Evolutionary conservation across 2,888 invertebrate genomes (phyloP).

Genomic region (Polyommatus icarus): DNA sequence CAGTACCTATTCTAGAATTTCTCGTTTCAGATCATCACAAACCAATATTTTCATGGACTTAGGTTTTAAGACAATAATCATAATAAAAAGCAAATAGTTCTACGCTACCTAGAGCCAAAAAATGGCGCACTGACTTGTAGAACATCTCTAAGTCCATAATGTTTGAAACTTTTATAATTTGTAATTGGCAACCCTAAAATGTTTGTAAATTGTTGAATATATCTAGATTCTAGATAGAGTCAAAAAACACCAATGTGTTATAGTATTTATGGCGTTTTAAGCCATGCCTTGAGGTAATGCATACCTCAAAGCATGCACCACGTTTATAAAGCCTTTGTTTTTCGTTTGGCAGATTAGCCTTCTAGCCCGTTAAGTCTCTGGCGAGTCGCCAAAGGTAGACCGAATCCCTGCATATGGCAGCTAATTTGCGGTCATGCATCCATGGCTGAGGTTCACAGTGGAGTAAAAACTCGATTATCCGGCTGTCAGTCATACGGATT

Average conservation of each 20-base stretch:
- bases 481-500: no score
- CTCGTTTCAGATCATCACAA: no score
- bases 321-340: neutral
- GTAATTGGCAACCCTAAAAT: no score
- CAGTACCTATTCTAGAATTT: no score
- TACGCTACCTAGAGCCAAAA: slow-evolving; percentile 44
- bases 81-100: slow-evolving; percentile 38
- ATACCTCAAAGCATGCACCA: neutral
- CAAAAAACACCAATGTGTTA: no score
- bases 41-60: no score
- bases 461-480: no score
- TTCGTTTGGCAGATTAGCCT: neutral
- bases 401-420: neutral
- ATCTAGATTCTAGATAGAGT: no score
- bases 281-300: no score
- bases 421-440: neutral
- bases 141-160: neutral
- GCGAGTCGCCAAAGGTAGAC: slow-evolving; percentile 6
- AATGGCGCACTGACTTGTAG: neutral
- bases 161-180: neutral
- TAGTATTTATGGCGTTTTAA: no score
- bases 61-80: neutral
- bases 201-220: no score
- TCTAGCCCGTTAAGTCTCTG: neutral
- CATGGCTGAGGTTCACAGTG: no score